phyloP scores from a whole-genome alignment of 2,888 invertebrate genomes.

The Caenorhabditis sp. region DNA sequence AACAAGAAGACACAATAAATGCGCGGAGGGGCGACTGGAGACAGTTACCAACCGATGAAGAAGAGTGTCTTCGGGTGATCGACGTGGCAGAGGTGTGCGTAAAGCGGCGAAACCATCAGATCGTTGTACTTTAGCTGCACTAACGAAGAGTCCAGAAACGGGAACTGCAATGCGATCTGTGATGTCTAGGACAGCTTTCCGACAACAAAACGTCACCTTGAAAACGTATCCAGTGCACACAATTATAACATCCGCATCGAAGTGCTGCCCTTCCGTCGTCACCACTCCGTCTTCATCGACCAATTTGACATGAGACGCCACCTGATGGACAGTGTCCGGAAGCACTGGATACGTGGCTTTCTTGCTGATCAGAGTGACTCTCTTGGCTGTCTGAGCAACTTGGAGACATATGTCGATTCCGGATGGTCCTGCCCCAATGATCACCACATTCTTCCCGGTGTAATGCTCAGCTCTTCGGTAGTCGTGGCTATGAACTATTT shows the following conservation, averaged over 20 bases:
- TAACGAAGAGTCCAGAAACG: slow-evolving; percentile 80
- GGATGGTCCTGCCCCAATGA: slow-evolving; percentile 92
- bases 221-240: slow-evolving; percentile 84
- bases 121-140: slow-evolving; percentile 62
- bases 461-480: slow-evolving; percentile 89
- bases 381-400: slow-evolving; percentile 82
- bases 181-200: not conserved
- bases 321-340: slow-evolving; percentile 62
- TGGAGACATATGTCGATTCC: slow-evolving; percentile 90
- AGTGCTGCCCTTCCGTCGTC: slow-evolving; percentile 59
- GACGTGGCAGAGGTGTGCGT: slow-evolving; percentile 89
- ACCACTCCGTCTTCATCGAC: slow-evolving; percentile 71
- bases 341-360: slow-evolving; percentile 81
- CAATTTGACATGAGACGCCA: slow-evolving; percentile 69
- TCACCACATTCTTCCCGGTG: slow-evolving; percentile 87
- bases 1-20: slow-evolving; percentile 3
- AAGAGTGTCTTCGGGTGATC: slow-evolving; percentile 90
- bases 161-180: slow-evolving; percentile 74
- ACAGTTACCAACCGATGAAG: slow-evolving; percentile 86
- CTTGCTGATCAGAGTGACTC: slow-evolving; percentile 55
- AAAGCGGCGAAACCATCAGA: slow-evolving; percentile 83
- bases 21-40: too few species aligned
- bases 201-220: slow-evolving; percentile 26
- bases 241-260: slow-evolving; percentile 82
- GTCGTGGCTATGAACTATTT: slow-evolving; percentile 90